Conservation (phyloP, 2,797 vertebrate species). For the Cuniculus paca region DNA sequence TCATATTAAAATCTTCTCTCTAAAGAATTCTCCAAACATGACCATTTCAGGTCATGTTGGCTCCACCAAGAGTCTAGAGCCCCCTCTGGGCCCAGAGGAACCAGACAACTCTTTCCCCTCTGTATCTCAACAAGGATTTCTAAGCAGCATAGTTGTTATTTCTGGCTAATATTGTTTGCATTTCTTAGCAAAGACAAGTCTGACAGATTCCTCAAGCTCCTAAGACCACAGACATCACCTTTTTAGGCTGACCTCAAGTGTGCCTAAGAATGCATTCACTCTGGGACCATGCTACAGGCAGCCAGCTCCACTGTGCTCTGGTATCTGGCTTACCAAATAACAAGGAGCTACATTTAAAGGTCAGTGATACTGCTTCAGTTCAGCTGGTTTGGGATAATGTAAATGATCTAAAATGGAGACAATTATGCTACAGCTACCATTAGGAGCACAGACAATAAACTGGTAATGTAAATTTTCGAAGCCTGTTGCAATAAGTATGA, state of each 20-base stretch:
- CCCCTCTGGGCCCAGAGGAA: neutral
- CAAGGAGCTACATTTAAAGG: neutral
- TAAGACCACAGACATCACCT: neutral
- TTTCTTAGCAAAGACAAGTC: slow-evolving; percentile 10
- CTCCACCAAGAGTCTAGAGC: neutral
- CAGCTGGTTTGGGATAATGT: neutral
- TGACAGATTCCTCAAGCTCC: neutral
- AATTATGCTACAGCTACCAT: neutral
- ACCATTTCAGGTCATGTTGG: neutral
- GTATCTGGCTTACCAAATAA: neutral
- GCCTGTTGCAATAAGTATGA: neutral
- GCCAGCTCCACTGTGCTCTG: neutral
- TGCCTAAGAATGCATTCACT: neutral
- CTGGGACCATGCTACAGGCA: neutral
- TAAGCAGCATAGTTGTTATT: neutral
- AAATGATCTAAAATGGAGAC: slow-evolving; percentile 10
- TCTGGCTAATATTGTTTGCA: neutral
- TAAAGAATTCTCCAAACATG: neutral
- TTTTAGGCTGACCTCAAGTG: neutral
- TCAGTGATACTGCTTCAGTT: neutral
- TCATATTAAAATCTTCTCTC: neutral
- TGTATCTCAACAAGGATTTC: neutral
- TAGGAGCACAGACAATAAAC: neutral
- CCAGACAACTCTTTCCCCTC: neutral
- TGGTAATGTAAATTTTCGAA: neutral